Conservation (phyloP, 2,888 invertebrate genomes). For the Epsilonema sp. region DNA sequence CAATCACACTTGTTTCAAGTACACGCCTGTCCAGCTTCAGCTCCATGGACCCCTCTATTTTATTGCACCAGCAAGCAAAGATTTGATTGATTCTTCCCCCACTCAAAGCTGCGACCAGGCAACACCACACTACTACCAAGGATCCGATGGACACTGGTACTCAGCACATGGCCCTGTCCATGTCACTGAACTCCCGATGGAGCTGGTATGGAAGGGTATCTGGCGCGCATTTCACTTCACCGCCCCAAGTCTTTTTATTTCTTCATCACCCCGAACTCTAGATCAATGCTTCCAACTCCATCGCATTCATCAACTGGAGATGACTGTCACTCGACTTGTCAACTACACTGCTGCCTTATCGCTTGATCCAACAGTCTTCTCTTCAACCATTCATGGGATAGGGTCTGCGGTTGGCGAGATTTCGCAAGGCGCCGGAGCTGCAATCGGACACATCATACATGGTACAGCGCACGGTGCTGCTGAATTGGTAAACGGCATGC, state of each 20-base stretch:
- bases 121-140: no score
- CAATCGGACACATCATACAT: background rate
- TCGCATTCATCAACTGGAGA: background rate
- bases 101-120: no score
- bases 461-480: background rate
- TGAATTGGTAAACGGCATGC: background rate
- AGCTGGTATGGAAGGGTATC: background rate
- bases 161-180: background rate
- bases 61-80: background rate
- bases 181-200: background rate
- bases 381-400: background rate
- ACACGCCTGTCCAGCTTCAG: background rate
- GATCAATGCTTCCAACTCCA: no score
- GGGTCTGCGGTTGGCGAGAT: background rate
- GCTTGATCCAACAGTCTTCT: background rate
- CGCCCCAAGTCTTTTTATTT: background rate
- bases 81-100: background rate
- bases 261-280: no score
- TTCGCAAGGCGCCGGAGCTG: background rate
- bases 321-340: background rate
- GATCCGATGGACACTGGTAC: background rate
- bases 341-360: background rate
- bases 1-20: background rate
- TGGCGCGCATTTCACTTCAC: background rate
- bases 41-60: no score